Evolutionary conservation across 2,113 vertebrate genomes (phyloP), one percentile per base, ranked within the genome.

Genomic region (Conger conger): DNA sequence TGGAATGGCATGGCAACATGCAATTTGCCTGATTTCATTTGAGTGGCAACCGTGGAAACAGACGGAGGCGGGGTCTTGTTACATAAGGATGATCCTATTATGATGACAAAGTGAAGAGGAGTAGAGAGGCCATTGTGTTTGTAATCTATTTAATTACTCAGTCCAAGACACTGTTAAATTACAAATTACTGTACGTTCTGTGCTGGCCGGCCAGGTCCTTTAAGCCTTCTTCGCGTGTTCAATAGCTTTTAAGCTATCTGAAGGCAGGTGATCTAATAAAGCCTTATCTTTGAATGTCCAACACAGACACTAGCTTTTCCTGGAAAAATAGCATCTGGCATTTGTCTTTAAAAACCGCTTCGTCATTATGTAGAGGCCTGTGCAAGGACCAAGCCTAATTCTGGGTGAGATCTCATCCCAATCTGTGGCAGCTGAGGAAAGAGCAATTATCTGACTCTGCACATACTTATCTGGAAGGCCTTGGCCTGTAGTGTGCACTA

Each of bases 31-130:
- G 57, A 63, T 63, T 63, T 3, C 0, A 63, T 63, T 63, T 63
- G 3, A 27, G 18, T 5, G 57, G 57, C 90, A 84, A 87, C 90
- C 88, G 84, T 79, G 88, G 57, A 63, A 27, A 20, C 18, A 23
- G 23, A 63, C 27, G 57, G 23, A 63, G 57, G 23, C 57, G 4
- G 57, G 57, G 45, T 11, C 45, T n/a, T 63, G 57, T 73, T 73
- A 73, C 68, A n/a, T 30, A 33, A 73, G 9, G 1, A 73, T 73
- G 68, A 3, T 73, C 27, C n/a, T 73, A 23, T n/a, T 68, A 7
- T 68, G 60, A n/a, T 7, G 57, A 27, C 57, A 23, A 63, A 63
- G 4, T 33, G 68, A 73, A 9, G n/a, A 73, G 27, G n/a, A 17
- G 68, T 0, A 73, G 57, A 63, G 57, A 27, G 23, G 1, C 23